phyloP scores from a whole-genome alignment of 2,888 invertebrate species.

The Adelognathus sp. region DNA sequence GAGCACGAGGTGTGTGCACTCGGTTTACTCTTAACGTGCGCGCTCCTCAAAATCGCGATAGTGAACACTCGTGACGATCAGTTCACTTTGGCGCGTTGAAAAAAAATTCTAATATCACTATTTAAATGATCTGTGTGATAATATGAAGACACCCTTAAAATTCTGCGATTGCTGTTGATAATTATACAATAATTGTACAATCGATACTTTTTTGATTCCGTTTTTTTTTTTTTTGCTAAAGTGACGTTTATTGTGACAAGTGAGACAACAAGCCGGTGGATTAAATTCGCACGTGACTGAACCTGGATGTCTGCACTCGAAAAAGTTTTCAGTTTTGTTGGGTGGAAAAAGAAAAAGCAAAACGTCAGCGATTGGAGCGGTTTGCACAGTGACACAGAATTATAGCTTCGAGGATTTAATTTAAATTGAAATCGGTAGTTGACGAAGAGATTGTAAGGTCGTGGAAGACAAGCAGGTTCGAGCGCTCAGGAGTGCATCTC shows the following conservation, averaged over 20 bases:
- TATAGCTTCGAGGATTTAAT: background rate
- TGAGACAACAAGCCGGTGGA: background rate
- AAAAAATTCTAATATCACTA: background rate
- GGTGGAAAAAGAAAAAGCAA: background rate
- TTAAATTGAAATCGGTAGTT: background rate
- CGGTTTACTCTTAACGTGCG: conserved; percentile 57
- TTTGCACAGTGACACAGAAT: background rate
- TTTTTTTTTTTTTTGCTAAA: background rate
- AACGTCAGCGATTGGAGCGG: background rate
- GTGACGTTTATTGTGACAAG: background rate
- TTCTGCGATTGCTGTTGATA: background rate
- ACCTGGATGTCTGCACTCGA: too few species aligned
- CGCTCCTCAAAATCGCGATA: conserved; percentile 33
- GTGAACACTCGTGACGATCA: conserved; percentile 12
- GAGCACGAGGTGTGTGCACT: conserved; percentile 66
- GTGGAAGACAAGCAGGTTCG: background rate
- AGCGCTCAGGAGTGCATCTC: background rate
- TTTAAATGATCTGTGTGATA: background rate
- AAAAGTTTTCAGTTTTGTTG: background rate
- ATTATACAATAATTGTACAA: background rate
- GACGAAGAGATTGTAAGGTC: background rate
- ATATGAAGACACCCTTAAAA: background rate
- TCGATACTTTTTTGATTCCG: too few species aligned
- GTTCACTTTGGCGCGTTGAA: background rate
- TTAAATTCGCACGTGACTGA: background rate